These are phyloP conservation scores for Echinarachnius parma DNA, from an alignment of 53 echinoderm and acorn worm species.

Conservation along the genomic window DNA sequence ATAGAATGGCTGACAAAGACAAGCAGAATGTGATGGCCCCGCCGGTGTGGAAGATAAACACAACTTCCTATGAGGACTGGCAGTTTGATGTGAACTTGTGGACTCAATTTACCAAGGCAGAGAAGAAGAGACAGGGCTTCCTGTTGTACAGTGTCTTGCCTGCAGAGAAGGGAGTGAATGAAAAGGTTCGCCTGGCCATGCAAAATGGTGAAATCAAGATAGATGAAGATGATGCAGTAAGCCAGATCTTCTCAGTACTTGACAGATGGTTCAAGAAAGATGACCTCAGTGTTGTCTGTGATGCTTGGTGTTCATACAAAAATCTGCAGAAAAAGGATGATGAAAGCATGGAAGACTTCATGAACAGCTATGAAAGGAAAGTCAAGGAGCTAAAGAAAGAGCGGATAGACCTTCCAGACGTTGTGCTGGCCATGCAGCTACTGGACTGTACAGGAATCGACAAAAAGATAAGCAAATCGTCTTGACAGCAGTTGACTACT, in stretches of 20 bases:
- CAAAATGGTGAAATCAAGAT: conserved; percentile 51
- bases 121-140: conserved; percentile 28
- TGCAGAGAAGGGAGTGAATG: conserved; percentile 21
- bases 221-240: too few relatives aligned
- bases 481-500: conserved; percentile 41
- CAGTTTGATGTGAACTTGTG: conserved; percentile 30
- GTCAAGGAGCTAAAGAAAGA: conserved; percentile 40
- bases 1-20: too few relatives aligned
- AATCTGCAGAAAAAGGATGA: conserved; percentile 42
- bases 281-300: conserved; percentile 45
- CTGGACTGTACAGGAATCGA: conserved; percentile 38
- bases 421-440: conserved; percentile 42
- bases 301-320: conserved; percentile 25
- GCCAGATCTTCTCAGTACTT: too few relatives aligned
- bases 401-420: conserved; percentile 13
- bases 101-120: conserved; percentile 33
- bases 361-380: too few relatives aligned
- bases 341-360: too few relatives aligned
- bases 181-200: conserved; percentile 49
- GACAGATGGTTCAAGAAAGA: conserved; percentile 34
- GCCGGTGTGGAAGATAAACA: conserved; percentile 23
- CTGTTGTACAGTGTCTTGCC: conserved; percentile 23
- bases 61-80: conserved; percentile 37
- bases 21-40: too few relatives aligned
- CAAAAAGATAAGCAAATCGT: conserved; percentile 52